Base-by-base conservation (phyloP, 2,888 invertebrate genomes). In the Acanthococcus lagerstroemiae region DNA sequence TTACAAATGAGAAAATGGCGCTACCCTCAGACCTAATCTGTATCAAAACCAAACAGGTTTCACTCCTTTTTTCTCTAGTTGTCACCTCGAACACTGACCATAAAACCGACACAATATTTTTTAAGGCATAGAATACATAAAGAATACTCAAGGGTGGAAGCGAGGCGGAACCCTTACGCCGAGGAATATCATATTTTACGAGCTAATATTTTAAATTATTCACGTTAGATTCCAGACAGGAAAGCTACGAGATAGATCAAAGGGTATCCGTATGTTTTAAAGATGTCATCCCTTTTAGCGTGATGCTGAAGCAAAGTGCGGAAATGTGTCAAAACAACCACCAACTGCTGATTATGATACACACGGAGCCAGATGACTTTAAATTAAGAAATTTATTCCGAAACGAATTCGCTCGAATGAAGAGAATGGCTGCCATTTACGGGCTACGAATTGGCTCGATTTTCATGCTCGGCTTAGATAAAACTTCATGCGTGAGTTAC, bases 221-320 rank as follows among this genome's bases (percentile, higher is more conserved):
- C 57, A 58, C 25, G 46, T 58, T 58, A 58, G 57, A 58, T 46
- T 21, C 46, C 24, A 1, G 24, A 19, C 22, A 58, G 46, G 57
- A 58, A 25, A 46, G 45, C n/a, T 58, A 58, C 44, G 46, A 58
- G 46, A 58, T 46, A 58, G 57, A 58, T 58, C 57, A 25, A 58
- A 58, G 46, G 46, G 25, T 44, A 25, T 58, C 57, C 12, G 57
- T 58, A 21, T 58, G 46, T 46, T 46, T 58, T 37, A 58, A 46
- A 58, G 57, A 58, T 58, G 46, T 58, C 57, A 44, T 45, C 25
- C 46, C 46, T 58, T 58, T 58, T 17, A 58, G 57, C 25, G 46
- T 58, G 44, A 17, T 24, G n/a, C 25, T 58, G 25, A 46, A 44
- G 46, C 27, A 46, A 21, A 46, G 44, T 44, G 37, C 57, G 25